These are phyloP conservation scores for Diorhabda sublineata DNA, from an alignment of 1,140 invertebrate species.

Conservation along the genomic window DNA sequence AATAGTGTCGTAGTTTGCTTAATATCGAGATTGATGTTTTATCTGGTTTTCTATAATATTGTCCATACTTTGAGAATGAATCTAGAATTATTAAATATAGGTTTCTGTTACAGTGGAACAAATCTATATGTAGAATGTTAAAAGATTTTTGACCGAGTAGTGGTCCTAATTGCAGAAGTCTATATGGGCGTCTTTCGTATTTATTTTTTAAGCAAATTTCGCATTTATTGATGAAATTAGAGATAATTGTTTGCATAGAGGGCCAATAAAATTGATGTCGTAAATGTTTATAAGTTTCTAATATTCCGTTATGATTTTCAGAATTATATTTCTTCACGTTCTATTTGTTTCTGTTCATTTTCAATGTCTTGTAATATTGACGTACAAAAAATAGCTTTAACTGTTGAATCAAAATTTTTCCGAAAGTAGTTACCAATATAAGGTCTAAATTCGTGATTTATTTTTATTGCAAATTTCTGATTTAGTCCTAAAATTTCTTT, in stretches of 20 bases:
- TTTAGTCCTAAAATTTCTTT: too few species aligned
- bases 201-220: constrained; percentile 27
- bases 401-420: neutral
- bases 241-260: constrained; percentile 25
- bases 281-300: constrained; percentile 23
- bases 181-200: constrained; percentile 29
- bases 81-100: constrained; percentile 29
- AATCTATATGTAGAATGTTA: constrained; percentile 32
- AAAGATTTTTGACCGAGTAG: constrained; percentile 28
- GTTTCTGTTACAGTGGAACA: constrained; percentile 24
- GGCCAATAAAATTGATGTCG: constrained; percentile 27
- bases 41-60: constrained; percentile 29
- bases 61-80: too few species aligned
- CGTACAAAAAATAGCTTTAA: too few species aligned
- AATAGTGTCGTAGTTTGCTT: constrained; percentile 30
- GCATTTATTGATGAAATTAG: constrained; percentile 27
- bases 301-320: constrained; percentile 28
- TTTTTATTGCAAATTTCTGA: too few species aligned
- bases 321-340: too few species aligned
- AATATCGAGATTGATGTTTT: constrained; percentile 25
- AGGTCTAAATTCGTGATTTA: too few species aligned
- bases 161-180: constrained; percentile 19
- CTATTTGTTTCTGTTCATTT: too few species aligned
- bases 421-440: too few species aligned
- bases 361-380: too few species aligned